Conservation (phyloP, 2,888 invertebrate genomes). For the Cetonia aurata region DNA sequence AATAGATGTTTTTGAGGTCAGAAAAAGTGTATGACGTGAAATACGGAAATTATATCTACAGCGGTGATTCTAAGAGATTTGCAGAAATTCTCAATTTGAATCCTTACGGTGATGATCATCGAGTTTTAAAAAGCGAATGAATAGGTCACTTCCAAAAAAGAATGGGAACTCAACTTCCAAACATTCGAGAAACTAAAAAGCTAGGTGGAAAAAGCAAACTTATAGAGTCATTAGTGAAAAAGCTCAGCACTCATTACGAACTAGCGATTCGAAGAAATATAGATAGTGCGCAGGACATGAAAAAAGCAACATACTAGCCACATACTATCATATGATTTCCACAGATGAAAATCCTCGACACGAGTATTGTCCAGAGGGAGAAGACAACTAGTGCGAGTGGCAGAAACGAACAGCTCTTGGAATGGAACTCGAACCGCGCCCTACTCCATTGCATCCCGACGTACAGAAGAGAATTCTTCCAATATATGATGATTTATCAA, state of each 20-base stretch:
- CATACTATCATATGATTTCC: slow-evolving; percentile 54
- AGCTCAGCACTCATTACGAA: slow-evolving; percentile 44
- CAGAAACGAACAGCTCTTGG: slow-evolving; percentile 12
- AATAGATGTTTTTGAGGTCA: slow-evolving; percentile 41
- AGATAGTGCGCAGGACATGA: slow-evolving; percentile 54
- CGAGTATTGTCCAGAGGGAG: slow-evolving; percentile 36
- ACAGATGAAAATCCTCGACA: slow-evolving; percentile 56
- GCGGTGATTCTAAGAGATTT: slow-evolving; percentile 51
- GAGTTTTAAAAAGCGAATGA: slow-evolving; percentile 29
- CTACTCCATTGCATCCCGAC: slow-evolving; percentile 15
- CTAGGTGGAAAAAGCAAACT: slow-evolving; percentile 43
- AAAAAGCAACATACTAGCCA: slow-evolving; percentile 55
- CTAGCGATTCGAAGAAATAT: slow-evolving; percentile 52
- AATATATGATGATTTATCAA: slow-evolving; percentile 6
- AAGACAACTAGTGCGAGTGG: slow-evolving; percentile 4
- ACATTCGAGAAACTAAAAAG: slow-evolving; percentile 4
- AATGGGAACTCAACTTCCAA: slow-evolving; percentile 44
- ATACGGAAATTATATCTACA: slow-evolving; percentile 50
- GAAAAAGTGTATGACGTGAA: slow-evolving; percentile 42
- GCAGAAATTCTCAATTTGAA: slow-evolving; percentile 45
- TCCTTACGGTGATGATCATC: slow-evolving; percentile 48
- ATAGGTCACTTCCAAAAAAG: slow-evolving; percentile 32
- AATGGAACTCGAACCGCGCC: slow-evolving; percentile 10
- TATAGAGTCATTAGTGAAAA: slow-evolving; percentile 35
- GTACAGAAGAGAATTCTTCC: slow-evolving; percentile 10